Percentiles rank a stretch among this genome's conserved stretches.
Conservation (phyloP, 2,113 vertebrate species). For the Neotragus moschatus region DNA sequence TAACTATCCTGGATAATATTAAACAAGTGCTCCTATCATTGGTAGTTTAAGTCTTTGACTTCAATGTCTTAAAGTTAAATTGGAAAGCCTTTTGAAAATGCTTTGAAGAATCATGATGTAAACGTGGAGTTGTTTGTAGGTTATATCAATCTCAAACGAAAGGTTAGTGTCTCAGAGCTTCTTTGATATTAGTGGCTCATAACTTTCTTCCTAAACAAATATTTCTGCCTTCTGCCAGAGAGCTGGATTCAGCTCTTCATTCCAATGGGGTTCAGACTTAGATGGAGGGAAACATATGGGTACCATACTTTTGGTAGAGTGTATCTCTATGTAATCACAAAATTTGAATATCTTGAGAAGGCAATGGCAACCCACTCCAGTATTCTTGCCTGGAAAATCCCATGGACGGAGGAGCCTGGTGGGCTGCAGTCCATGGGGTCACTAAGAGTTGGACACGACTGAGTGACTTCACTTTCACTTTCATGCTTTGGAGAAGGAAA, state of each 20-base stretch:
- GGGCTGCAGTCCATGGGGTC: too few relatives aligned
- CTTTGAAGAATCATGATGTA: neutral
- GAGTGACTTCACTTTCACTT: too few relatives aligned
- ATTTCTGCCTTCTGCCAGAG: neutral
- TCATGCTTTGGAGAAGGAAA: too few relatives aligned
- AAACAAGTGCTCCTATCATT: neutral
- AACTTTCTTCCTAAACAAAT: neutral
- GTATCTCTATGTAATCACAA: neutral
- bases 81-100: neutral
- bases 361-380: too few relatives aligned
- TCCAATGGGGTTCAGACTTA: neutral
- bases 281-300: neutral
- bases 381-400: too few relatives aligned
- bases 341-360: neutral
- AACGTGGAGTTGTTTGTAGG: neutral
- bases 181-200: neutral
- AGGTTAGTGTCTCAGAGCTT: neutral
- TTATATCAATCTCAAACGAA: neutral
- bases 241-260: neutral
- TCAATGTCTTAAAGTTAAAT: neutral
- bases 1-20: constrained; percentile 20
- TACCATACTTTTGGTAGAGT: neutral
- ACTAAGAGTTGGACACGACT: too few relatives aligned
- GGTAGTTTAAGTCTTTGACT: neutral
- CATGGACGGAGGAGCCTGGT: too few relatives aligned